phyloP scores from a whole-genome alignment of 2,888 invertebrate genomes.

The Abrostola triplasia region DNA sequence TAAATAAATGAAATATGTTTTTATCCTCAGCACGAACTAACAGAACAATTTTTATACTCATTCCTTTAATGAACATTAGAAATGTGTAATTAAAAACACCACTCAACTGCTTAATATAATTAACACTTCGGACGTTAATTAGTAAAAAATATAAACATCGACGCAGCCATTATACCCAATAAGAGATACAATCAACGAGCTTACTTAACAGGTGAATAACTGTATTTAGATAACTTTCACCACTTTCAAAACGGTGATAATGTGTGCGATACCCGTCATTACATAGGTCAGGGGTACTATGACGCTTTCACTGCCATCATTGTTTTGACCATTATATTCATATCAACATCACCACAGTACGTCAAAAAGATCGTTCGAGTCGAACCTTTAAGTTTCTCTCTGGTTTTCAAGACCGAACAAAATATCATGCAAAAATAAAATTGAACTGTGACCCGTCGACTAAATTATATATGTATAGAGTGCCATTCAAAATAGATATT shows the following conservation, averaged over 20 bases:
- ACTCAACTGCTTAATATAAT: background rate
- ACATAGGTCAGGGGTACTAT: constrained; percentile 75
- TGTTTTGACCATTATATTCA: constrained; percentile 77
- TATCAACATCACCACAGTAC: constrained; percentile 51
- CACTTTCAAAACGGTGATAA: constrained; percentile 78
- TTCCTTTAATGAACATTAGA: background rate
- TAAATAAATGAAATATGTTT: too few species aligned
- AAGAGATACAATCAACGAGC: constrained; percentile 34
- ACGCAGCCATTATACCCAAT: constrained; percentile 8
- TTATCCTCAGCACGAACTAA: too few species aligned
- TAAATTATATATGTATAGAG: constrained; percentile 24
- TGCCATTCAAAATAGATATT: constrained; percentile 11
- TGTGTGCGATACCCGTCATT: constrained; percentile 81
- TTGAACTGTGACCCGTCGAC: constrained; percentile 23
- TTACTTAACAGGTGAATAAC: constrained; percentile 52
- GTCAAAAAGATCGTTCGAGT: constrained; percentile 5
- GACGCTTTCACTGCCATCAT: constrained; percentile 79
- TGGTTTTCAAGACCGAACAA: constrained; percentile 10
- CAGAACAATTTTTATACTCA: background rate
- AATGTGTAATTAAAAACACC: background rate
- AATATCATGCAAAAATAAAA: constrained; percentile 18
- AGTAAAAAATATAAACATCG: background rate
- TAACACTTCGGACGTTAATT: background rate
- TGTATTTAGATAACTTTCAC: constrained; percentile 74
- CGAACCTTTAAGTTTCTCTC: constrained; percentile 38